Evolutionary conservation across 2,113 vertebrate genomes (phyloP).

Genomic region (Perca schrenkii): DNA sequence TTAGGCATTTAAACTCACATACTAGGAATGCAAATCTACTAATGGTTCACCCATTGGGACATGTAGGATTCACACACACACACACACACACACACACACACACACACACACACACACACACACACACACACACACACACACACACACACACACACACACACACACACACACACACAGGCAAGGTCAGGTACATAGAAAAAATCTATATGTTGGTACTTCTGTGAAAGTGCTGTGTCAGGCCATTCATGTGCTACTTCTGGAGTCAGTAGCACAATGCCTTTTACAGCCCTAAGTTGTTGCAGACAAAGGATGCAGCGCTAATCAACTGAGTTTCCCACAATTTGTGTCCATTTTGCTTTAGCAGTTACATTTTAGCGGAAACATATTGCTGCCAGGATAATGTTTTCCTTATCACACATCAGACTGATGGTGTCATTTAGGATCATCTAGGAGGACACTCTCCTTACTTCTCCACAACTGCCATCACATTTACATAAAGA

Average conservation of each 20-base stretch:
- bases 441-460: too few relatives aligned
- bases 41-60: slow-evolving; percentile 33
- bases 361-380: slow-evolving; percentile 1
- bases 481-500: background rate
- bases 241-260: slow-evolving; percentile 66
- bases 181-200: slow-evolving; percentile 70
- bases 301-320: slow-evolving; percentile 26
- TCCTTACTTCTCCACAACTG: background rate
- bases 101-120: slow-evolving; percentile 13
- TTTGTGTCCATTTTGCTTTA: slow-evolving; percentile 24
- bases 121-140: slow-evolving; percentile 21
- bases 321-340: slow-evolving; percentile 8
- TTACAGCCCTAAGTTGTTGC: slow-evolving; percentile 42
- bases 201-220: slow-evolving; percentile 69
- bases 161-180: slow-evolving; percentile 27
- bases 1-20: slow-evolving; percentile 29
- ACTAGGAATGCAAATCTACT: slow-evolving; percentile 41
- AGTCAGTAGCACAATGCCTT: slow-evolving; percentile 48
- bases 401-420: background rate
- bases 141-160: background rate
- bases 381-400: background rate
- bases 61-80: slow-evolving; percentile 7
- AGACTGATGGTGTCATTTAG: background rate
- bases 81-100: slow-evolving; percentile 21
- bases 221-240: slow-evolving; percentile 74